These are phyloP conservation scores for Mastomys coucha DNA, from an alignment of 2,113 vertebrate genomes.

Conservation along the genomic window DNA sequence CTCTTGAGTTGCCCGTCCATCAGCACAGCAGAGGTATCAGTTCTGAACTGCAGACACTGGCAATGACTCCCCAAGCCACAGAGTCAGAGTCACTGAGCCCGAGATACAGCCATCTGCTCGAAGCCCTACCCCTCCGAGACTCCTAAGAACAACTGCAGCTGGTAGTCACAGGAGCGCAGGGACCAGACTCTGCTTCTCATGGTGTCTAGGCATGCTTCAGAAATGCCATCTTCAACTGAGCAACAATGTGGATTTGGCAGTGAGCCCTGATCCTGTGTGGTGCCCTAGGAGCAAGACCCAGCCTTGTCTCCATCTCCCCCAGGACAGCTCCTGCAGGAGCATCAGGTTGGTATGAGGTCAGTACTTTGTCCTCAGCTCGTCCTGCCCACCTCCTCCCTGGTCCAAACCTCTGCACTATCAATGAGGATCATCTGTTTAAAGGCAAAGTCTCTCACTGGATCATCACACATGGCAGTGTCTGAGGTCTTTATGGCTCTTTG, in stretches of 20 bases:
- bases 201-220: background rate
- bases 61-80: background rate
- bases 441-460: conserved; percentile 62
- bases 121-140: fast-evolving
- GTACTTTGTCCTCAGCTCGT: too few relatives aligned
- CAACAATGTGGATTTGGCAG: fast-evolving
- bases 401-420: conserved; percentile 57
- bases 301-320: fast-evolving
- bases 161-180: fast-evolving
- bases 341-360: too few relatives aligned
- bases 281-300: background rate
- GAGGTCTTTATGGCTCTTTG: conserved; percentile 74
- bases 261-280: fast-evolving
- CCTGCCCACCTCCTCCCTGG: background rate
- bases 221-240: background rate
- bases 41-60: background rate
- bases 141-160: fast-evolving
- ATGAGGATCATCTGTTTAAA: conserved; percentile 74
- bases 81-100: background rate
- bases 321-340: background rate
- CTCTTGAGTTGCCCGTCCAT: background rate
- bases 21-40: fast-evolving
- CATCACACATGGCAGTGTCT: conserved; percentile 5
- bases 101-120: background rate
- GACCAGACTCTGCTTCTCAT: fast-evolving